Base-by-base conservation (phyloP, 2,888 invertebrate species). In the Melanostoma mellinum region DNA sequence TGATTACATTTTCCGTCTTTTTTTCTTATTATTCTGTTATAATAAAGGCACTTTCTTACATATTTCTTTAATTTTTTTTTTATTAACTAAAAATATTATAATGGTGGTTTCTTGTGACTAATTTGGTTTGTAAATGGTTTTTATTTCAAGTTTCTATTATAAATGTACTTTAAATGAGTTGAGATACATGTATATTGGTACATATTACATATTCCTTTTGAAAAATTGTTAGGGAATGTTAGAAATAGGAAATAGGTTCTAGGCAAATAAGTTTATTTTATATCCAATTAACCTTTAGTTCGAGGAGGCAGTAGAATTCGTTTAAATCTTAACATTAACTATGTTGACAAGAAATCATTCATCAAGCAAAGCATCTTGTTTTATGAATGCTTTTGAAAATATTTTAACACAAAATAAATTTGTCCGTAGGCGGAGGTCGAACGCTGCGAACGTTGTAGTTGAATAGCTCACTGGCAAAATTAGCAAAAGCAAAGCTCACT, bases 41-140 rank as follows among this genome's bases (percentile, higher is more conserved):
- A 20, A 20, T 20, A 85, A 85, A 85, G 85, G 85, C 85, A 85
- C 85, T 85, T 85, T 85, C 80, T 85, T 85, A 80, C 79, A 75
- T 74, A 56, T 53, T 60, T 42, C 60, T 20, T 46, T 55, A 48
- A 38, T 60, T 35, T 48, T 56, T 48, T 20, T 44, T 55, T 48
- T 53, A 56, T 42, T 74, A 77, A 72, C 72, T 77, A 61, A 82
- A 50, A 38, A 52, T 50, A 42, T 76, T 67, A 60, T 76, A 53
- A 76, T 81, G 46, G 61, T 77, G 63, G 73, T 67, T 71, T 67
- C 42, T 75, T 76, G 50, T 81, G 67, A 79, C 73, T 68, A 68
- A 79, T 50, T 73, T 67, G 38, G 55, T 63, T 63, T 75, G 10
- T 33, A 36, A 65, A 46, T 61, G 8, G 10, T 76, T 65, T 32